phyloP scores from a whole-genome alignment of 2,888 invertebrate genomes.

The Drosophila falleni region DNA sequence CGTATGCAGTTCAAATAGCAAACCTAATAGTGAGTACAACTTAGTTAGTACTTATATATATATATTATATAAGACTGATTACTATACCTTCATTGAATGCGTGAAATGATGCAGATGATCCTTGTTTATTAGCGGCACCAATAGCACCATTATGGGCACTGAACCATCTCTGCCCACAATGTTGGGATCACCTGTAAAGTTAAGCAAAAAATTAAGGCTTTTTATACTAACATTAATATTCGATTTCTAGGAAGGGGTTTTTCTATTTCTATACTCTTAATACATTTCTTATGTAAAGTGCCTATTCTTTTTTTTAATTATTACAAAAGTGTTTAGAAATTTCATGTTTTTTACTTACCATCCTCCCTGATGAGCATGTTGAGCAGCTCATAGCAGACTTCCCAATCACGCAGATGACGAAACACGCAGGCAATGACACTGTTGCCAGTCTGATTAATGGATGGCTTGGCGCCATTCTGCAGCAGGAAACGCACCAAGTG shows the following conservation, averaged over 20 bases:
- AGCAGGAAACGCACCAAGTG: constrained; percentile 88
- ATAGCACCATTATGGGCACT: constrained; percentile 90
- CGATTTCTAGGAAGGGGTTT: too few species aligned
- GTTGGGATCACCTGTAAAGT: constrained; percentile 87
- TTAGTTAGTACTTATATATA: background rate
- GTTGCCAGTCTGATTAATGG: constrained; percentile 90
- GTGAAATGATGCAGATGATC: constrained; percentile 90
- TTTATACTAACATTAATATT: too few species aligned
- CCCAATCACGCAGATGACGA: constrained; percentile 90
- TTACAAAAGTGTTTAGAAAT: background rate
- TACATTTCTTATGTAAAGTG: too few species aligned
- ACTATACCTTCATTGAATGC: constrained; percentile 89
- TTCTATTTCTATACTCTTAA: too few species aligned
- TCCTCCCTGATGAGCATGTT: constrained; percentile 85
- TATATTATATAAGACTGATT: too few species aligned
- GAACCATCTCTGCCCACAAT: constrained; percentile 90
- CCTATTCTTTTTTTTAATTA: too few species aligned
- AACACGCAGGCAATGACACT: constrained; percentile 90
- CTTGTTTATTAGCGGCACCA: constrained; percentile 91
- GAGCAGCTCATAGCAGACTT: constrained; percentile 86
- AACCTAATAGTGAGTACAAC: constrained; percentile 85
- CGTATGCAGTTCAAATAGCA: constrained; percentile 90
- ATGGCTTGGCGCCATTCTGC: constrained; percentile 89
- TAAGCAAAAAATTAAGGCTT: too few species aligned
- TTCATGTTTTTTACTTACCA: constrained; percentile 60